Conservation (phyloP, 2,797 vertebrate genomes). For the Onychomys arenicola region DNA sequence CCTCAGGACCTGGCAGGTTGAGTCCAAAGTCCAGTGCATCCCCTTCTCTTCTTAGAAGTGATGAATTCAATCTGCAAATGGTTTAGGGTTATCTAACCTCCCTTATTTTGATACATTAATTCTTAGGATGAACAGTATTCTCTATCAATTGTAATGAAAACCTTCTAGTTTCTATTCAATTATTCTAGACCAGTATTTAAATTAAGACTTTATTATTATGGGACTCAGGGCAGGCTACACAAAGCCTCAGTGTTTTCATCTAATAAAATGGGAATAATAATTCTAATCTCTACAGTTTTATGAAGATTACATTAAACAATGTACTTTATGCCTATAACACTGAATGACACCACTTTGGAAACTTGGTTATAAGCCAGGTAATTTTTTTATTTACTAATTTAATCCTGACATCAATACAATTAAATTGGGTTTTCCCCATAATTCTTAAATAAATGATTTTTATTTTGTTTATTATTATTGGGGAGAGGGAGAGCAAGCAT, state of each 20-base stretch:
- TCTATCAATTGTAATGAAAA: neutral
- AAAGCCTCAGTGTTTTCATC: conserved; percentile 26
- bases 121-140: conserved; percentile 12
- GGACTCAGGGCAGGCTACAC: neutral
- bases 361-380: neutral
- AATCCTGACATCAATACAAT: neutral
- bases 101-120: conserved; percentile 9
- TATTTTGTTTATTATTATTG: neutral
- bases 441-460: neutral
- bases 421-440: neutral
- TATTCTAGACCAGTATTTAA: conserved; percentile 32
- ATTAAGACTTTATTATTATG: conserved; percentile 42
- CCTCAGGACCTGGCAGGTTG: neutral
- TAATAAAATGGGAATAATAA: conserved; percentile 40
- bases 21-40: neutral
- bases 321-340: neutral
- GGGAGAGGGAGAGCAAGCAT: too few species aligned
- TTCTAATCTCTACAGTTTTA: conserved; percentile 21
- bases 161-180: conserved; percentile 34
- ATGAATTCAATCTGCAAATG: neutral
- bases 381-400: neutral
- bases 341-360: conserved; percentile 14
- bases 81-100: neutral
- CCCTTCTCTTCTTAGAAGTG: neutral
- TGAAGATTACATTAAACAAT: conserved; percentile 43